Evolutionary conservation across 2,113 vertebrate species (phyloP).

Genomic region (Upupa epops): DNA sequence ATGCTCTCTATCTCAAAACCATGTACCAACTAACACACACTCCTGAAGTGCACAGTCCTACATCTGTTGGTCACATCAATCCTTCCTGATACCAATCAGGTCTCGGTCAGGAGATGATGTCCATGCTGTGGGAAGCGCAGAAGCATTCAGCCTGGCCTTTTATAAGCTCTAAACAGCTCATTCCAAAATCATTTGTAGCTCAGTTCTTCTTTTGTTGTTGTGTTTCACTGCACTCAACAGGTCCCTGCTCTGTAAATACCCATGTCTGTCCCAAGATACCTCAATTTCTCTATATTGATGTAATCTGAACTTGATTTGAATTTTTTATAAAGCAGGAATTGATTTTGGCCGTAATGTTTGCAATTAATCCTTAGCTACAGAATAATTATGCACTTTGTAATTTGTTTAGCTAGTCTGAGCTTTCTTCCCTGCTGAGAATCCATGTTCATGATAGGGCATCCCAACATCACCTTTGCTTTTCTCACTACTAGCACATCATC

Average conservation of each 20-base stretch:
- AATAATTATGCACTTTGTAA: not conserved
- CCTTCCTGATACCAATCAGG: not conserved
- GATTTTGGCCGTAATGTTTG: not conserved
- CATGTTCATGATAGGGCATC: not conserved
- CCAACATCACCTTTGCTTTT: not conserved
- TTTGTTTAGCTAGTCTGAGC: not conserved
- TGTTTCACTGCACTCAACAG: not conserved
- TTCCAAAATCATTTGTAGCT: not conserved
- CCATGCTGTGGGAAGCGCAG: not conserved
- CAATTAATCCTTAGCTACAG: not conserved
- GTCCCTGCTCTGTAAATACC: not conserved
- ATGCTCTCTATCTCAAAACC: not conserved
- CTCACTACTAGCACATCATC: too few species aligned
- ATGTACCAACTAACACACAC: not conserved
- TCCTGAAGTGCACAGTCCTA: not conserved
- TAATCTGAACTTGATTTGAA: not conserved
- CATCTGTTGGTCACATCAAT: not conserved
- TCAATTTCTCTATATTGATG: not conserved
- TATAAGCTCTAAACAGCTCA: not conserved
- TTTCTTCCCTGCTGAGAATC: not conserved
- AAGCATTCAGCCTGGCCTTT: not conserved
- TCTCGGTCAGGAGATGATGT: not conserved
- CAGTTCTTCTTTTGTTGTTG: not conserved
- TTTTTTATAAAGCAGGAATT: not conserved
- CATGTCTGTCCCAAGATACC: not conserved